Conservation (phyloP, 2,797 vertebrate genomes). For the Fistularia tabacaria region DNA sequence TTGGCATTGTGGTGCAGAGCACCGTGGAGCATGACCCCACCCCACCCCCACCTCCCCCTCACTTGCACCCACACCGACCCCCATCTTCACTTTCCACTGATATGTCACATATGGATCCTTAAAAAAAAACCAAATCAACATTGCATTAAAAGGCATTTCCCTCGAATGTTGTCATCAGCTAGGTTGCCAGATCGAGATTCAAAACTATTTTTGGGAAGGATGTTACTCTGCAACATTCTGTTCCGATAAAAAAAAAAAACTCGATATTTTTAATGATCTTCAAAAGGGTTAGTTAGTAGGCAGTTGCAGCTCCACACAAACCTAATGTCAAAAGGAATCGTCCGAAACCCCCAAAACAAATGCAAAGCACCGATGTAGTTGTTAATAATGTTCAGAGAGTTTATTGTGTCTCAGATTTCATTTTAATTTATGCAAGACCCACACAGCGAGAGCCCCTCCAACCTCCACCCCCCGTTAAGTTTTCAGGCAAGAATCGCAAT, state of each 20-base stretch:
- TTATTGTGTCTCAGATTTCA: conserved; percentile 5
- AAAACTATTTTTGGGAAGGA: too few relatives aligned
- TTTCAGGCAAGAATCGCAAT: conserved; percentile 61
- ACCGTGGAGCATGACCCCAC: conserved; percentile 50
- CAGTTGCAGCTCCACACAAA: too few relatives aligned
- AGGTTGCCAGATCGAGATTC: neutral
- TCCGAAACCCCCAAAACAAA: too few relatives aligned
- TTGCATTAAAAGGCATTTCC: conserved; percentile 68
- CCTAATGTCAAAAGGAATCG: too few relatives aligned
- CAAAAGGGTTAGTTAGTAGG: too few relatives aligned
- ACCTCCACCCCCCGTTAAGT: conserved; percentile 30
- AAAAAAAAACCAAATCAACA: conserved; percentile 26
- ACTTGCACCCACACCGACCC: conserved; percentile 36
- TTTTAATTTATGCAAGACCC: conserved; percentile 13
- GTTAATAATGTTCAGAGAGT: neutral
- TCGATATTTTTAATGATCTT: too few relatives aligned
- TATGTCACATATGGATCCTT: neutral
- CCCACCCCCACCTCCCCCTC: conserved; percentile 6
- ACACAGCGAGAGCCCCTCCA: conserved; percentile 10
- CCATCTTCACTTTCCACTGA: conserved; percentile 51
- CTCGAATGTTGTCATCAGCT: conserved; percentile 4
- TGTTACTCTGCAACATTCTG: too few relatives aligned
- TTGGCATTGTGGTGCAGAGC: conserved; percentile 33
- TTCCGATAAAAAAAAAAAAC: too few relatives aligned
- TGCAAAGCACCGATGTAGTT: neutral